These are phyloP conservation scores for Campopleginae sp. DNA, from an alignment of 2,888 invertebrate species.

Conservation along the genomic window DNA sequence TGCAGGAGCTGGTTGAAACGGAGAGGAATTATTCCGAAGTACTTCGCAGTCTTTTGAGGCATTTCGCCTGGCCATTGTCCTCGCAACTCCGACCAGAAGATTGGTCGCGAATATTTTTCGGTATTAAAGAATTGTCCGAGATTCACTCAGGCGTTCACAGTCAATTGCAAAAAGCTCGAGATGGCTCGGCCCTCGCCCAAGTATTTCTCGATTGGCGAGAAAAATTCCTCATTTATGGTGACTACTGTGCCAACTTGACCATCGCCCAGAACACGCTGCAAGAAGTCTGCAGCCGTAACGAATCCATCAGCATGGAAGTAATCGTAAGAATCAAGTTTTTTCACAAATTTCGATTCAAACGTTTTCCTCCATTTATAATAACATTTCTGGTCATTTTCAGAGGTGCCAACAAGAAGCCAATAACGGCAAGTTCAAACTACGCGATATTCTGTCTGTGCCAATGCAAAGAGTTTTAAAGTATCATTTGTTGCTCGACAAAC, in stretches of 20 bases:
- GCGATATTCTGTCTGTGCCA: constrained; percentile 98
- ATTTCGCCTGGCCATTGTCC: constrained; percentile 92
- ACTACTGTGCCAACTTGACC: constrained; percentile 97
- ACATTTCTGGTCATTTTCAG: constrained; percentile 85
- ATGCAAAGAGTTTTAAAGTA: constrained; percentile 99
- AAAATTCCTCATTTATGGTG: constrained; percentile 96
- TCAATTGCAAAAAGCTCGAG: constrained; percentile 91
- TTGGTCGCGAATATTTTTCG: constrained; percentile 93
- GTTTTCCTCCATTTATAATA: too few relatives aligned
- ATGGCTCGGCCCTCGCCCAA: constrained; percentile 86
- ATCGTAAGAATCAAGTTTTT: constrained; percentile 85
- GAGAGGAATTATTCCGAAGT: constrained; percentile 99
- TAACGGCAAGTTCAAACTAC: constrained; percentile 96
- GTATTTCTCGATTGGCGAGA: constrained; percentile 96
- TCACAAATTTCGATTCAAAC: background rate
- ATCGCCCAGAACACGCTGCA: constrained; percentile 94
- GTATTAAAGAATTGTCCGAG: constrained; percentile 94
- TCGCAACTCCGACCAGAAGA: constrained; percentile 90
- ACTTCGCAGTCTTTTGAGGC: constrained; percentile 91
- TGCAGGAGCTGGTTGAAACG: constrained; percentile 97
- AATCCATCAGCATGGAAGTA: constrained; percentile 88
- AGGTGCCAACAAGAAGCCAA: constrained; percentile 97
- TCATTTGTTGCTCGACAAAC: constrained; percentile 95
- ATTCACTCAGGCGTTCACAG: constrained; percentile 94
- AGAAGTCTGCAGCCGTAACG: constrained; percentile 89